Conservation (phyloP, 2,113 vertebrate genomes). For the Australoheros scitulus region DNA sequence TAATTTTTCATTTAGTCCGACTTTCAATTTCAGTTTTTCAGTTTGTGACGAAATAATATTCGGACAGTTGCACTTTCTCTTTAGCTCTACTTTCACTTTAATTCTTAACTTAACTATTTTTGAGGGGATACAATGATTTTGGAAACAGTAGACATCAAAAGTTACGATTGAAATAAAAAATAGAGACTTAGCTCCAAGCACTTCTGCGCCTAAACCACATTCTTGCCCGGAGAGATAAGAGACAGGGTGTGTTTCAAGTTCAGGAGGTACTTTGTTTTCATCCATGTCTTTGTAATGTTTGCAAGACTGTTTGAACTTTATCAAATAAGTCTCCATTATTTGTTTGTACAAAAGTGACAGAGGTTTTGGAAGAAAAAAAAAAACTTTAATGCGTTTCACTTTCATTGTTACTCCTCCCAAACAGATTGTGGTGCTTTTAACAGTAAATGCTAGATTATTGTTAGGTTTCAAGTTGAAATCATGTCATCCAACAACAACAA, state of each 20-base stretch:
- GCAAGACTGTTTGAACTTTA: not conserved
- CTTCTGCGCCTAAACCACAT: not conserved
- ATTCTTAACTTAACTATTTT: not conserved
- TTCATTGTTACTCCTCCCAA: not conserved
- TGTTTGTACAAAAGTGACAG: not conserved
- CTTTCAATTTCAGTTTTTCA: not conserved
- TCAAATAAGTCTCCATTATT: not conserved
- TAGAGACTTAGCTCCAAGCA: not conserved
- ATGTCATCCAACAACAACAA: not conserved
- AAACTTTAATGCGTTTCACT: not conserved
- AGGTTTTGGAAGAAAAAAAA: not conserved
- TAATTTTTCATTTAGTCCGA: not conserved
- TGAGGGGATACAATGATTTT: not conserved
- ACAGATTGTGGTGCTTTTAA: not conserved
- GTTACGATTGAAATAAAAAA: not conserved
- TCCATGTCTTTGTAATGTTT: not conserved
- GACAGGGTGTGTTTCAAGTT: not conserved
- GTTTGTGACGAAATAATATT: not conserved
- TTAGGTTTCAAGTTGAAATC: not conserved
- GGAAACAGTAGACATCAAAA: not conserved
- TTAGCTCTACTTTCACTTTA: not conserved
- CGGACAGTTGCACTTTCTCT: not conserved
- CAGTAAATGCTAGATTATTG: not conserved
- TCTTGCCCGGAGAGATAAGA: not conserved
- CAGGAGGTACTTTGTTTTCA: not conserved